Conservation (phyloP, 2,888 invertebrate genomes). For the Epistrophella euchroma region DNA sequence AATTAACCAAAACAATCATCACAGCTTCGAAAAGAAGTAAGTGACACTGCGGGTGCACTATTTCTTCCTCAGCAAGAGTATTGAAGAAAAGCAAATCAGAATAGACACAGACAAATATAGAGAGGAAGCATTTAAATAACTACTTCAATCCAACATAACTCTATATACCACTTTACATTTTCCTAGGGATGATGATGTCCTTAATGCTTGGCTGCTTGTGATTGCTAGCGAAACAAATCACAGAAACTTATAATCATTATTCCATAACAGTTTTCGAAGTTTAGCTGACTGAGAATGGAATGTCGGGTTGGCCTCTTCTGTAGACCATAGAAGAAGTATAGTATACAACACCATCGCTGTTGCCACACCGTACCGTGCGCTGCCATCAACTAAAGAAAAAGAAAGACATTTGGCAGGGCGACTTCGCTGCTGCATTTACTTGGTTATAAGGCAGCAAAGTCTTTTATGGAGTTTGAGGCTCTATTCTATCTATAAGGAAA, state of each 20-base stretch:
- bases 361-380: background rate
- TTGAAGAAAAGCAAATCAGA: background rate
- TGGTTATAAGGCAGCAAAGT: slow-evolving; percentile 3
- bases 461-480: slow-evolving; percentile 16
- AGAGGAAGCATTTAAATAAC: slow-evolving; percentile 45
- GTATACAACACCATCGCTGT: background rate
- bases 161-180: slow-evolving; percentile 20
- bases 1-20: slow-evolving; percentile 57
- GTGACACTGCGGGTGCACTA: background rate
- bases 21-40: slow-evolving; percentile 2
- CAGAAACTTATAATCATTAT: slow-evolving; percentile 65
- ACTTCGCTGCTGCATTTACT: slow-evolving; percentile 22
- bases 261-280: slow-evolving; percentile 49
- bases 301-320: background rate
- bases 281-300: slow-evolving; percentile 24
- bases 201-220: slow-evolving; percentile 63
- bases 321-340: background rate
- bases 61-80: background rate
- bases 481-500: background rate
- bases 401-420: slow-evolving; percentile 49
- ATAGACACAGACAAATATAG: background rate
- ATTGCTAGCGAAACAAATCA: slow-evolving; percentile 63
- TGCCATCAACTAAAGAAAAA: slow-evolving; percentile 1
- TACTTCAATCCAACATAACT: slow-evolving; percentile 30
- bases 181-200: slow-evolving; percentile 49